phyloP scores from a whole-genome alignment of 1,140 invertebrate genomes.

The Anthonomus grandis region DNA sequence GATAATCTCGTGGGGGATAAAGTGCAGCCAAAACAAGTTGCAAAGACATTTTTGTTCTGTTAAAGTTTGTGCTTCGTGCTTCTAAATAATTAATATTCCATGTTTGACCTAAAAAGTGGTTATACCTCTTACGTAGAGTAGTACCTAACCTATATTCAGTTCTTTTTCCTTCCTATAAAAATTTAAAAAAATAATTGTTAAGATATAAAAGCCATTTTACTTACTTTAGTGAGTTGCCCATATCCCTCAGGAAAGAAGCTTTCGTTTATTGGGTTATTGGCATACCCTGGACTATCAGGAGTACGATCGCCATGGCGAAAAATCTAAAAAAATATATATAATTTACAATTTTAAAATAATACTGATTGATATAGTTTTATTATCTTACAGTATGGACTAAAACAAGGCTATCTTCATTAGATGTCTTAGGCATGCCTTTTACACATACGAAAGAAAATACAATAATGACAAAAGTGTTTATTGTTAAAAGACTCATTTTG shows the following conservation, averaged over 20 bases:
- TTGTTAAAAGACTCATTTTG: too few relatives aligned
- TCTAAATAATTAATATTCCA: constrained; percentile 55
- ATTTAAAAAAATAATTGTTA: too few relatives aligned
- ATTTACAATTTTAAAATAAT: too few relatives aligned
- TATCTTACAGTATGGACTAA: too few relatives aligned
- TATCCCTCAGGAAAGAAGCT: constrained; percentile 22
- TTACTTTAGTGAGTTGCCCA: constrained; percentile 20
- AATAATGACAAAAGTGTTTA: too few relatives aligned
- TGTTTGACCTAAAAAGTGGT: constrained; percentile 53
- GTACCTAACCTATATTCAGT: constrained; percentile 60
- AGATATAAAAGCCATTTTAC: too few relatives aligned
- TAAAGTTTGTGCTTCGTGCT: constrained; percentile 44
- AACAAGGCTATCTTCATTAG: too few relatives aligned
- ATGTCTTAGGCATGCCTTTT: too few relatives aligned
- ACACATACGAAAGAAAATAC: too few relatives aligned
- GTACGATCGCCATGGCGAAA: constrained; percentile 19
- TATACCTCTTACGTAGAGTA: constrained; percentile 60
- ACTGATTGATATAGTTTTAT: too few relatives aligned
- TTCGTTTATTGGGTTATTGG: too few relatives aligned
- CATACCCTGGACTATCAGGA: constrained; percentile 11
- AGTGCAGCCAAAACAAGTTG: constrained; percentile 55
- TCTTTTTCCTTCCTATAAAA: constrained; percentile 23
- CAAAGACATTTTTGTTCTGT: constrained; percentile 59
- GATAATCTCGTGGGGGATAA: constrained; percentile 50
- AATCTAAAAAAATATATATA: too few relatives aligned